Percentiles rank a stretch among this genome's conserved stretches.
These are phyloP conservation scores for Hemichromis elongatus DNA, from an alignment of 2,113 vertebrate genomes.

Conservation along the genomic window DNA sequence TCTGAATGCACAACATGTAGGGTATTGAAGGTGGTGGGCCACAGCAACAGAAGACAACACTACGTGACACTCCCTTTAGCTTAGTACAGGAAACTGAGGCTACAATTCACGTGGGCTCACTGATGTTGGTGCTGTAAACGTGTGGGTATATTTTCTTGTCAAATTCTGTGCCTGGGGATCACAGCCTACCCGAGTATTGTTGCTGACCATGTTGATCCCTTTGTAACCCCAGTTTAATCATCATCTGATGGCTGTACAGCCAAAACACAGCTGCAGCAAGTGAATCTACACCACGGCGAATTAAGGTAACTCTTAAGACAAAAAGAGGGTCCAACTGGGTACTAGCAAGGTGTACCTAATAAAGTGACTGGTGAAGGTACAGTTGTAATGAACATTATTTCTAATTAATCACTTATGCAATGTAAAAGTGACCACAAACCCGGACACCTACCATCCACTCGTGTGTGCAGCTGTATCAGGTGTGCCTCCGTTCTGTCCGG, in stretches of 20 bases:
- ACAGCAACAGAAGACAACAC: background rate
- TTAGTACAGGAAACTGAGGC: background rate
- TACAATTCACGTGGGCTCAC: background rate
- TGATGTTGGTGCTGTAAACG: background rate
- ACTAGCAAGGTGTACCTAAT: background rate
- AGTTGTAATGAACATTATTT: background rate
- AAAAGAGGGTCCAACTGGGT: background rate
- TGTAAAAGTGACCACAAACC: background rate
- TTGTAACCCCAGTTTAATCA: background rate
- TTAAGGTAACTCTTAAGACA: background rate
- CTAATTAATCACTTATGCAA: background rate
- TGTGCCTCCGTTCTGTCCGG: conserved; percentile 85
- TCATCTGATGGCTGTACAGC: background rate
- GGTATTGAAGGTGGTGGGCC: background rate
- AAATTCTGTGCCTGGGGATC: background rate
- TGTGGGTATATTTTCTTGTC: background rate
- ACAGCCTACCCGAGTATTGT: background rate
- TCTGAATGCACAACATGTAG: background rate
- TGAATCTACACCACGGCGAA: background rate
- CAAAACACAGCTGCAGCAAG: background rate
- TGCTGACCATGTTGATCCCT: background rate
- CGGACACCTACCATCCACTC: conserved; percentile 72
- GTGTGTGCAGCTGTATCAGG: conserved; percentile 77
- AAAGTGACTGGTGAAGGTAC: background rate
- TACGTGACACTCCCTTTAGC: background rate